Evolutionary conservation across 2,113 vertebrate genomes (phyloP).

Genomic region (Psilopsiagon aymara): DNA sequence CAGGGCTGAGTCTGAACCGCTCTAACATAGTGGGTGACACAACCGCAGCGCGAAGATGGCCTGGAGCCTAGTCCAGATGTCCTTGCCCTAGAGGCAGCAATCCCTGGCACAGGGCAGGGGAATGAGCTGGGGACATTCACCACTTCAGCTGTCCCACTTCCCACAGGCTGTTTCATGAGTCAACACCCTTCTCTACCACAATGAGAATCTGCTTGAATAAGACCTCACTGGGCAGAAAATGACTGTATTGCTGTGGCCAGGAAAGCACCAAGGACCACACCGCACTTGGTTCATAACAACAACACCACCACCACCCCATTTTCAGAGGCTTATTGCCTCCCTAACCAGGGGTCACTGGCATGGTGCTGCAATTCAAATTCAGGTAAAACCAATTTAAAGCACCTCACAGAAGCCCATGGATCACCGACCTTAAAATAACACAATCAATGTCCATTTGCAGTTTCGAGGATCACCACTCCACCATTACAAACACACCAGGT

Average conservation of each 20-base stretch:
- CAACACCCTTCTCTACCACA: background rate
- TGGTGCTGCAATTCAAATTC: background rate
- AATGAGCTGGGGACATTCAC: background rate
- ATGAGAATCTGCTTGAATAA: background rate
- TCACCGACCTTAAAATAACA: background rate
- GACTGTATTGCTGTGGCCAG: background rate
- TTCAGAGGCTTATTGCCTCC: background rate
- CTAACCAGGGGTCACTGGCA: background rate
- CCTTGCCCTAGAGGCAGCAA: background rate
- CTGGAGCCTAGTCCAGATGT: fast-evolving
- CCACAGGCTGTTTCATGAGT: background rate
- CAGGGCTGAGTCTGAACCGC: background rate
- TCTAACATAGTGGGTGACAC: background rate
- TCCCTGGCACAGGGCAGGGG: background rate
- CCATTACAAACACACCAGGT: background rate
- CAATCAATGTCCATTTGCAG: fast-evolving
- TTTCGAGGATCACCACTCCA: background rate
- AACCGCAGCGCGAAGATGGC: background rate
- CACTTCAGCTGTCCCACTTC: background rate
- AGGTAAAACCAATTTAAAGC: background rate
- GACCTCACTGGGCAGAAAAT: background rate
- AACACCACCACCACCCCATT: background rate
- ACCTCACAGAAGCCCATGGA: background rate
- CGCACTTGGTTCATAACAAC: background rate
- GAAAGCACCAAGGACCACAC: background rate